phyloP scores from a whole-genome alignment of 64 coral and sea anemone genomes.

The Actinia equina region DNA sequence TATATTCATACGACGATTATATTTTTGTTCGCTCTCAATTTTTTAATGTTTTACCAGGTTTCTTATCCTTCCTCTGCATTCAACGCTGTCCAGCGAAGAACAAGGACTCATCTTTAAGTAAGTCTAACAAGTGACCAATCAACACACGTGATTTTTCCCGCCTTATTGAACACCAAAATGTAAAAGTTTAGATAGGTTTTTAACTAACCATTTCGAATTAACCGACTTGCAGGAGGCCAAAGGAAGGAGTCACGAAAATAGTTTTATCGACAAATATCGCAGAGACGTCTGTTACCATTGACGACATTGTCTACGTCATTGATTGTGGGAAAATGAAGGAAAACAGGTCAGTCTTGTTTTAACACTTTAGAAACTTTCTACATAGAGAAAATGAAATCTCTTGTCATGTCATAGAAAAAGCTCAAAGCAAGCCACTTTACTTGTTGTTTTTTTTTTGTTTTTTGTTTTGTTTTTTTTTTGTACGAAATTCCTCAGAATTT shows the following conservation, averaged over 20 bases:
- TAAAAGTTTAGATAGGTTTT: not conserved
- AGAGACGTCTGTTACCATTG: constrained; percentile 90
- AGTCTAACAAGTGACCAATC: not conserved
- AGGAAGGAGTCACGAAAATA: constrained; percentile 68
- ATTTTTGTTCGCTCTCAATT: no score
- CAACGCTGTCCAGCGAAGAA: constrained; percentile 78
- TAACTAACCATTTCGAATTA: not conserved
- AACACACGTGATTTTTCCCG: not conserved
- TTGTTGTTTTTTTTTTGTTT: not conserved
- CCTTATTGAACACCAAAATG: not conserved
- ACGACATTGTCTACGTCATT: constrained; percentile 91
- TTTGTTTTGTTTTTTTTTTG: not conserved
- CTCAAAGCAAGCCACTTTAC: no score
- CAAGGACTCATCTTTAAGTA: constrained; percentile 80
- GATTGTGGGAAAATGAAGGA: constrained; percentile 95
- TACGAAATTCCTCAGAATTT: not conserved
- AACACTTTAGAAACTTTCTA: no score
- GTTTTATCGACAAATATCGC: constrained; percentile 91
- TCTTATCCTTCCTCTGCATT: constrained; percentile 74
- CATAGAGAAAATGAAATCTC: no score
- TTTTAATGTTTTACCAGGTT: constrained; percentile 48
- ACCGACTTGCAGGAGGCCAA: constrained; percentile 39
- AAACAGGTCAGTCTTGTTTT: constrained; percentile 44
- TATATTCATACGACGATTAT: no score
- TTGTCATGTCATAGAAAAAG: no score